phyloP scores from a whole-genome alignment of 2,888 invertebrate species.

The Brachyptera risi region DNA sequence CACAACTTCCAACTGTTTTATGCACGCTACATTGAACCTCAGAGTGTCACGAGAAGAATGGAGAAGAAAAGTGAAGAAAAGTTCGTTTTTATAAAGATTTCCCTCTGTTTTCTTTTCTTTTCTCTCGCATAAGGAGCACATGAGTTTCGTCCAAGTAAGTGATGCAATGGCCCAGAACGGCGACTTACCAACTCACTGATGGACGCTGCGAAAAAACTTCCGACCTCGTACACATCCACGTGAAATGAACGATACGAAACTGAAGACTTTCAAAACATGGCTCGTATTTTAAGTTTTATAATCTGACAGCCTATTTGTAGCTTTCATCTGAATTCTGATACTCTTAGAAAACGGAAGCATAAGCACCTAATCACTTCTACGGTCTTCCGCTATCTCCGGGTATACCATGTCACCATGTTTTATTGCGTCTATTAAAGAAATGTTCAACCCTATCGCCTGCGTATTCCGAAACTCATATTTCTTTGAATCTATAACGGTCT shows the following conservation, averaged over 20 bases:
- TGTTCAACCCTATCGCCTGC: constrained; percentile 6
- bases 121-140: neutral
- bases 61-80: constrained; percentile 16
- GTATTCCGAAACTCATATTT: constrained; percentile 9
- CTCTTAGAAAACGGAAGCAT: neutral
- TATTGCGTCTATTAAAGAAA: constrained; percentile 17
- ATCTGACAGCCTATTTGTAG: constrained; percentile 18
- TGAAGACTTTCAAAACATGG: neutral
- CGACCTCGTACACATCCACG: neutral
- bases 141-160: constrained; percentile 14
- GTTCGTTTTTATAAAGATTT: constrained; percentile 15
- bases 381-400: constrained; percentile 7
- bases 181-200: constrained; percentile 11
- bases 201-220: neutral
- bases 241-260: neutral
- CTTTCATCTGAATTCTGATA: neutral
- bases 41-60: constrained; percentile 13
- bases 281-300: constrained; percentile 13
- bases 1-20: constrained; percentile 25
- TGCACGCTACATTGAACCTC: constrained; percentile 24
- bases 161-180: constrained; percentile 24
- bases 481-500: constrained; percentile 2
- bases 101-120: constrained; percentile 4
- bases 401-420: constrained; percentile 10
- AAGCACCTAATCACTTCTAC: constrained; percentile 17